These are phyloP conservation scores for Elachura formosa DNA, from an alignment of 2,113 vertebrate genomes.

Conservation along the genomic window DNA sequence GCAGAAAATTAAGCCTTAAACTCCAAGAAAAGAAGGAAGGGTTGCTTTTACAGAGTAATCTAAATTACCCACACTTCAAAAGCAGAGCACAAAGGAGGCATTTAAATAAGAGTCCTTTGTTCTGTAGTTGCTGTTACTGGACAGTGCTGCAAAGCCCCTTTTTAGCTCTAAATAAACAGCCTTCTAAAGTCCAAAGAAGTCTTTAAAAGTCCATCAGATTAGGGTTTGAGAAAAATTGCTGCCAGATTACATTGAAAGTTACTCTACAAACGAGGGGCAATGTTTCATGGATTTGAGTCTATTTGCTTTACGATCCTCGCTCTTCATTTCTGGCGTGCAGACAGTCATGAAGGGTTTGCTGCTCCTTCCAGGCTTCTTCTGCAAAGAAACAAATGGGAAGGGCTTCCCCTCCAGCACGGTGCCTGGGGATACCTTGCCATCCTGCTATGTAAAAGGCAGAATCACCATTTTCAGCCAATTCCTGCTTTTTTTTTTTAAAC, in stretches of 20 bases:
- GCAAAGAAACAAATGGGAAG: not conserved
- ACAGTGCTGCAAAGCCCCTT: not conserved
- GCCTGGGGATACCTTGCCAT: not conserved
- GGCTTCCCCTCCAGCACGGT: not conserved
- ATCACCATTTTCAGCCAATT: not conserved
- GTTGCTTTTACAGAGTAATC: slow-evolving; percentile 4
- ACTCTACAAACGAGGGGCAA: not conserved
- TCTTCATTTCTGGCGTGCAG: not conserved
- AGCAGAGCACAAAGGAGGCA: not conserved
- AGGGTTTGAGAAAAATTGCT: not conserved
- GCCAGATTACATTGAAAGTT: not conserved
- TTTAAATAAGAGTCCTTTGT: slow-evolving; percentile 3
- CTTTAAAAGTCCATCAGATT: slow-evolving; percentile 4
- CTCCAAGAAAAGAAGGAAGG: slow-evolving; percentile 3
- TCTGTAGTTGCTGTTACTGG: not conserved
- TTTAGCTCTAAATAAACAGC: not conserved
- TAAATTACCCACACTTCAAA: slow-evolving; percentile 16
- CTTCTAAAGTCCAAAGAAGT: not conserved
- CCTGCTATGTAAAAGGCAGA: not conserved
- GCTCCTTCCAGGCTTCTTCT: not conserved
- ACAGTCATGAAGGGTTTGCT: not conserved
- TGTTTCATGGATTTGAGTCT: not conserved
- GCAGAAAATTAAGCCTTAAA: slow-evolving; percentile 26
- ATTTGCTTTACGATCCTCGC: not conserved
- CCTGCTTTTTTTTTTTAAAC: not conserved